Conservation (phyloP, 2,113 vertebrate species). For the Gasterosteus aculeatus region DNA sequence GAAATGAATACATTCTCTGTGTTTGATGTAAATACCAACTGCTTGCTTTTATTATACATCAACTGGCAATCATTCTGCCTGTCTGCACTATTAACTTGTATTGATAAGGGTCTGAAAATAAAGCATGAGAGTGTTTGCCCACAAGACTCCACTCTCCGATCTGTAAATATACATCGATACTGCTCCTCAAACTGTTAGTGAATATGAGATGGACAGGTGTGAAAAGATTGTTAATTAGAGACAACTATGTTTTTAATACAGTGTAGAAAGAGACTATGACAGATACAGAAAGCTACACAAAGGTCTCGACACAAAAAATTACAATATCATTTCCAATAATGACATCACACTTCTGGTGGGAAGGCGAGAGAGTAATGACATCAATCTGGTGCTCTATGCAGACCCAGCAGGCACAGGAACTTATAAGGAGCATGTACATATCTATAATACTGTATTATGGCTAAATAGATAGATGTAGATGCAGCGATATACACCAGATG, state of each 20-base stretch:
- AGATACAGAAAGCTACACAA: constrained; percentile 75
- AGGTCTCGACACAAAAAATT: constrained; percentile 71
- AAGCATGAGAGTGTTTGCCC: constrained; percentile 45
- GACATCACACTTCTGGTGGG: constrained; percentile 74
- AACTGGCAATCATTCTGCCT: constrained; percentile 47
- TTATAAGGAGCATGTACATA: constrained; percentile 74
- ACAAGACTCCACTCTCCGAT: constrained; percentile 41
- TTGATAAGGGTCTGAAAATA: constrained; percentile 60
- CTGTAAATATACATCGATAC: constrained; percentile 69
- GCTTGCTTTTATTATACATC: constrained; percentile 65
- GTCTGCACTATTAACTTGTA: constrained; percentile 56
- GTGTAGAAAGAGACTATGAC: constrained; percentile 79
- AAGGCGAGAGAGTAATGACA: constrained; percentile 75
- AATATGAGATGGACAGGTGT: constrained; percentile 77
- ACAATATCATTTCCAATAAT: constrained; percentile 72
- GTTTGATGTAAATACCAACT: constrained; percentile 69
- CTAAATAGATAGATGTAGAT: constrained; percentile 81
- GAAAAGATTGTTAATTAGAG: constrained; percentile 73
- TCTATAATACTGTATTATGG: constrained; percentile 84
- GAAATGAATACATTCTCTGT: constrained; percentile 79
- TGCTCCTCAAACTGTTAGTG: constrained; percentile 64
- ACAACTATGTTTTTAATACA: constrained; percentile 81
- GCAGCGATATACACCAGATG: constrained; percentile 82
- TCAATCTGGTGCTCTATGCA: constrained; percentile 78
- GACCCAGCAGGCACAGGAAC: constrained; percentile 80